Evolutionary conservation across 2,113 vertebrate genomes (phyloP), one percentile per base, ranked within the genome.

Genomic region (Hylia prasina): DNA sequence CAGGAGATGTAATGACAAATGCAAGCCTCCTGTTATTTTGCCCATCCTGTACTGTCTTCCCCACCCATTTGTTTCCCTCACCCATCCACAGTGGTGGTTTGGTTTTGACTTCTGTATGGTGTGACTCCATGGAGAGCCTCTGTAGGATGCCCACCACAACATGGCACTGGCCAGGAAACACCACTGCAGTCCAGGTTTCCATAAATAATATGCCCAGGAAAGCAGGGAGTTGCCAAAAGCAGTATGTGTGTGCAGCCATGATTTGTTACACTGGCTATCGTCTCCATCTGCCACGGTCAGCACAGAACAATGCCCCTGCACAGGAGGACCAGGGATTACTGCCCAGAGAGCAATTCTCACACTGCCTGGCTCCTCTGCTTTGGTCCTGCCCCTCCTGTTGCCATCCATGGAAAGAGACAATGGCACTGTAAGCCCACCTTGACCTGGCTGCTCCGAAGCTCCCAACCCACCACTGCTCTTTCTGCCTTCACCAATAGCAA

Each of bases 301-400:
- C 19, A 39, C 0, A 0, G 81, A 78, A 39, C 6, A 2, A 31
- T 28, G 50, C 20, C n/a, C 27, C 51, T 28, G 17, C 4, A 8
- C 9, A 24, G 60, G 20, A 80, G 40, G 22, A 77, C 23, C 25
- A 66, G 28, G 10, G 28, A 11, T 54, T 57, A 61, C 30, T 64
- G 44, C 53, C 37, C 3, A 11, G 40, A 51, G 33, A 80, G 48
- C 50, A 70, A 39, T 37, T 51, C 21, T 50, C 14, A 27, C 20
- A 7, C 27, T 2, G 3, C 64, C 35, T 24, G 35, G 51, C 51
- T 75, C 30, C 61, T 78, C 69, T 95, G 56, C 93, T 35, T 91
- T 1, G 1, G 44, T 87, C 40, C 66, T 6, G 5, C 21, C 18
- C 37, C 22, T 94, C 76, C 63, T 48, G 48, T 40, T 86, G 37